Evolutionary conservation across 2,113 vertebrate species (phyloP).

Genomic region (Chaetorhynchus papuensis): DNA sequence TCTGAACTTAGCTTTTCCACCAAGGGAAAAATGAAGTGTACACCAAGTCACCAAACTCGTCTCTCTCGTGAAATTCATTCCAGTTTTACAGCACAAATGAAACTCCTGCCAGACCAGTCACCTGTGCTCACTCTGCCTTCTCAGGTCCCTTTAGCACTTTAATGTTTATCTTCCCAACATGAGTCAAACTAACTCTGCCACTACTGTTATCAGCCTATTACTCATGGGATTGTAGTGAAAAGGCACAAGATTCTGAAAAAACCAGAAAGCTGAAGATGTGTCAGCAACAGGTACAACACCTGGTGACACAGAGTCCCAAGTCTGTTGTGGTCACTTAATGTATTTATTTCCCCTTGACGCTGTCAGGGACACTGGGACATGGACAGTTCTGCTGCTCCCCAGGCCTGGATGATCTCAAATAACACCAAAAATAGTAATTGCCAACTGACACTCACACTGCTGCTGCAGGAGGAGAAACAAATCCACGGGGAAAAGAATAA

Average conservation of each 20-base stretch:
- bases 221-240: neutral
- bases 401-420: neutral
- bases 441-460: neutral
- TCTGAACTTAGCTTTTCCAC: neutral
- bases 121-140: neutral
- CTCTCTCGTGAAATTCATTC: neutral
- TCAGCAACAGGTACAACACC: neutral
- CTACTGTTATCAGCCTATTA: neutral
- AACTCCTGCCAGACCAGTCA: neutral
- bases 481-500: neutral
- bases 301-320: neutral
- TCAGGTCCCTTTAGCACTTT: neutral
- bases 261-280: neutral
- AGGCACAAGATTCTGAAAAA: neutral
- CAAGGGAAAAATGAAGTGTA: neutral
- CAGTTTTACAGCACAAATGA: neutral
- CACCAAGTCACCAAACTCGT: neutral
- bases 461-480: neutral
- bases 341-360: neutral
- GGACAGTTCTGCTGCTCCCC: neutral
- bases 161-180: neutral
- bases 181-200: neutral
- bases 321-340: neutral
- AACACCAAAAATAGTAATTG: neutral
- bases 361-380: neutral